These are phyloP conservation scores for Melangyna quadrimaculata DNA, from an alignment of 2,888 invertebrate genomes.

Conservation along the genomic window DNA sequence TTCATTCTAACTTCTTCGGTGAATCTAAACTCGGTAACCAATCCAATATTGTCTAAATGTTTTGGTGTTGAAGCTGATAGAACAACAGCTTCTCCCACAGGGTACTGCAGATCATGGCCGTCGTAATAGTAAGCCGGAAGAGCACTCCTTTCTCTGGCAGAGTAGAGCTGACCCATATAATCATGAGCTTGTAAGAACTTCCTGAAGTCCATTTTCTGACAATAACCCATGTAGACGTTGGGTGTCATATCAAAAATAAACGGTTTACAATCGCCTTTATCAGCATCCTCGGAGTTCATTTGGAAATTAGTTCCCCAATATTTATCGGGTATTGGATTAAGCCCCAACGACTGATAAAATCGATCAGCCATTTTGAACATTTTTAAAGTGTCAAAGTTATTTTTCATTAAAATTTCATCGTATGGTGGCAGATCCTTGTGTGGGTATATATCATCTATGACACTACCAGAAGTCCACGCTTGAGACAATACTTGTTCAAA, in stretches of 20 bases:
- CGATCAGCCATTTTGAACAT: conserved; percentile 21
- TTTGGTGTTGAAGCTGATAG: conserved; percentile 50
- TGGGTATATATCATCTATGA: conserved; percentile 1
- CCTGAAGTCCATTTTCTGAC: conserved; percentile 60
- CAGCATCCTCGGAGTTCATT: not conserved
- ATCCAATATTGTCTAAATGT: conserved; percentile 24
- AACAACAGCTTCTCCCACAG: conserved; percentile 58
- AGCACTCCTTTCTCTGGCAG: conserved; percentile 34
- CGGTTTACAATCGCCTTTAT: conserved; percentile 41
- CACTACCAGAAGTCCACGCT: conserved; percentile 28
- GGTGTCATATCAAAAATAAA: conserved; percentile 18
- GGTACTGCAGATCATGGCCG: conserved; percentile 23
- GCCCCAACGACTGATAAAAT: conserved; percentile 37
- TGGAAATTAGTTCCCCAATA: not conserved
- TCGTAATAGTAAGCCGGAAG: conserved; percentile 51
- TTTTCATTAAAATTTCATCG: not conserved
- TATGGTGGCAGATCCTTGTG: not conserved
- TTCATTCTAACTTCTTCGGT: conserved; percentile 38
- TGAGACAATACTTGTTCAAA: conserved; percentile 81
- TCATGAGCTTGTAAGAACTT: conserved; percentile 67
- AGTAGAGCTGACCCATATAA: conserved; percentile 54
- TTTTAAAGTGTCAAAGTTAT: not conserved
- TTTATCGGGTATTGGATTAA: conserved; percentile 8
- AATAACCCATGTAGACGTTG: conserved; percentile 39
- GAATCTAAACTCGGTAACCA: conserved; percentile 2